phyloP scores from a whole-genome alignment of 2,113 vertebrate species.

The Rhabdomys dilectus region DNA sequence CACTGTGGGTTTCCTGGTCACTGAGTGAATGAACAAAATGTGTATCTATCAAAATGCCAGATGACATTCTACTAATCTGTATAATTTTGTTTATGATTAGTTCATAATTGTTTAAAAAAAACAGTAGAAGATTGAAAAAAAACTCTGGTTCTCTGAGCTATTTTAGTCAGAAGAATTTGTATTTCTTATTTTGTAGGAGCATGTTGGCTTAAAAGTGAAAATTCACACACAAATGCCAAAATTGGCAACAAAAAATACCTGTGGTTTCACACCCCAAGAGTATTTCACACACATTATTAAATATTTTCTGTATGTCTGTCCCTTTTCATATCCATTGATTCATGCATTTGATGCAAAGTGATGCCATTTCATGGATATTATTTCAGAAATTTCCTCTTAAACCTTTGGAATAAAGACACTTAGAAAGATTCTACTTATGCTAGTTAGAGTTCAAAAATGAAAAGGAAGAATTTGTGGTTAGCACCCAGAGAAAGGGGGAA shows the following conservation, averaged over 20 bases:
- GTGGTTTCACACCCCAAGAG: neutral
- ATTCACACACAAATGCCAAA: neutral
- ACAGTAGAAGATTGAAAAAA: neutral
- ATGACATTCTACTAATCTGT: neutral
- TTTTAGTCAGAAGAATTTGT: constrained; percentile 9
- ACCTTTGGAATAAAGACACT: neutral
- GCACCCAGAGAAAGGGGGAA: neutral
- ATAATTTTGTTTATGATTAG: neutral
- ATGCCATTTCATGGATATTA: neutral
- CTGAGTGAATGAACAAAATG: neutral
- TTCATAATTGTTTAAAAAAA: neutral
- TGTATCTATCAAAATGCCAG: too few relatives aligned
- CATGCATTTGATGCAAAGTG: constrained; percentile 21
- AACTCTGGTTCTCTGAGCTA: neutral
- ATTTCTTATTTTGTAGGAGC: constrained; percentile 3
- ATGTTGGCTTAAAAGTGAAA: neutral
- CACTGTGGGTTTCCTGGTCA: neutral
- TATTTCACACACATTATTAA: neutral
- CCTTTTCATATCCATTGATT: neutral
- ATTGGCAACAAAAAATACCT: neutral
- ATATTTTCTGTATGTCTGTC: neutral
- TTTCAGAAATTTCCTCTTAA: neutral
- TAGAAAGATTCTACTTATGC: neutral
- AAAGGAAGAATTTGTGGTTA: neutral
- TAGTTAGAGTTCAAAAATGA: neutral